Base-by-base conservation (phyloP, 2,797 vertebrate species). In the Miichthys miiuy region DNA sequence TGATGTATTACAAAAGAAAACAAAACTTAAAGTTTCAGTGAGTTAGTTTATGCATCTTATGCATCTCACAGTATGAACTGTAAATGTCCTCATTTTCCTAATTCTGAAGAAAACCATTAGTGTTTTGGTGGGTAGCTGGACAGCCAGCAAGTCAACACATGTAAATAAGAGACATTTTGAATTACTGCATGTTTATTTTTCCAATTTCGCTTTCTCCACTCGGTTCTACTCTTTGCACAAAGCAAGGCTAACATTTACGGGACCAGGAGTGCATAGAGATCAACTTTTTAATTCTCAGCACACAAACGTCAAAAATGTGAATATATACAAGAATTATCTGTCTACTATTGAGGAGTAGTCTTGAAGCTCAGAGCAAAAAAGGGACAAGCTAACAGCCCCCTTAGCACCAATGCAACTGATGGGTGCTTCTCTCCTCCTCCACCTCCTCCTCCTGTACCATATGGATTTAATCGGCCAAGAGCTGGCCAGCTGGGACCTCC, bases 381-480 rank as follows among this genome's bases (percentile, higher is more conserved):
- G 75, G 82, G 86, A 89, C 84, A 91, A 90, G 75, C 78, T 77
- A 87, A 89, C 85, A 75, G 76, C 82, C 84, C 61, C 82, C 77
- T 82, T 79, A 82, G 83, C 82, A 86, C 79, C 80, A 80, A 79
- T 80, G 77, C 72, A 77, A 85, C 80, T 75, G 79, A 87, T 85
- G 85, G 74, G 44, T 63, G 54, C 82, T 41, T 62, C 58, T 68
- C 76, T 42, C 62, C 61, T 44, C 74, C 64, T 66, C 69, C 72
- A 61, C 47, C 71, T 68, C 80, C 78, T 87, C 82, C 85, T 91
- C 80, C 87, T 90, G 85, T 85, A 93, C 97, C 97, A 98, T 98
- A 97, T 98, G 97, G 97, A 97, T 96, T 96, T 97, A 98, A 97
- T 98, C 96, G 96, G 96, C 96, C 96, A 95, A 96, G 95, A 97